Percentiles rank a stretch among this genome's conserved stretches.
phyloP scores from a whole-genome alignment of 2,797 vertebrate species.

The Ficedula albicollis region DNA sequence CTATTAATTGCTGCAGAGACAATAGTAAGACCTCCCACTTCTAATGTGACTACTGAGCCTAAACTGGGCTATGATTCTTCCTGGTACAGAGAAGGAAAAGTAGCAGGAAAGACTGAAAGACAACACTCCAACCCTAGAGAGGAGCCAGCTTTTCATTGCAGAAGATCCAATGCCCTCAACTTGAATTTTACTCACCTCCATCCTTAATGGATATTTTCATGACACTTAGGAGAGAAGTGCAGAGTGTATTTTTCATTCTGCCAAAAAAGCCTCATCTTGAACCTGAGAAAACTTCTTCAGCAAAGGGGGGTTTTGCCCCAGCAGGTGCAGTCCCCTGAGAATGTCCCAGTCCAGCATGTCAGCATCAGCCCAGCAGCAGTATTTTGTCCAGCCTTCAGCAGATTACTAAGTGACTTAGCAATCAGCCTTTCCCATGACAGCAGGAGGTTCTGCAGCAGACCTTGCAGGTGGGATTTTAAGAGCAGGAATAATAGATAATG shows the following conservation, averaged over 20 bases:
- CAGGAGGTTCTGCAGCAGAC: neutral
- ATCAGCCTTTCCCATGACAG: neutral
- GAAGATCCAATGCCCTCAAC: neutral
- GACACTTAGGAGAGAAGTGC: neutral
- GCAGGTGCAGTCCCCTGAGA: neutral
- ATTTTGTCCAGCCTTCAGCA: neutral
- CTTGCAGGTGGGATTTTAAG: neutral
- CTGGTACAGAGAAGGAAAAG: neutral
- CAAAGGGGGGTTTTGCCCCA: neutral
- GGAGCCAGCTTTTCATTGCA: neutral
- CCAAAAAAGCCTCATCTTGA: accelerated
- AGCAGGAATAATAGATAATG: neutral
- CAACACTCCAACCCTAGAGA: neutral
- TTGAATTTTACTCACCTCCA: neutral
- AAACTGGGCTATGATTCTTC: neutral
- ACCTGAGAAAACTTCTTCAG: neutral
- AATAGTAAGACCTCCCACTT: neutral
- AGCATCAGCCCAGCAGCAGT: neutral
- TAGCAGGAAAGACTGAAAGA: neutral
- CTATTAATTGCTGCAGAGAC: neutral
- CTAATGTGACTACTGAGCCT: neutral
- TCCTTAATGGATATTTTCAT: neutral
- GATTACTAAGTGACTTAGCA: neutral
- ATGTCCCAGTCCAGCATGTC: neutral
- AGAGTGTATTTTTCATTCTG: neutral